Conservation (phyloP, 2,888 invertebrate species). For the Scrobipalpa atriplicella region DNA sequence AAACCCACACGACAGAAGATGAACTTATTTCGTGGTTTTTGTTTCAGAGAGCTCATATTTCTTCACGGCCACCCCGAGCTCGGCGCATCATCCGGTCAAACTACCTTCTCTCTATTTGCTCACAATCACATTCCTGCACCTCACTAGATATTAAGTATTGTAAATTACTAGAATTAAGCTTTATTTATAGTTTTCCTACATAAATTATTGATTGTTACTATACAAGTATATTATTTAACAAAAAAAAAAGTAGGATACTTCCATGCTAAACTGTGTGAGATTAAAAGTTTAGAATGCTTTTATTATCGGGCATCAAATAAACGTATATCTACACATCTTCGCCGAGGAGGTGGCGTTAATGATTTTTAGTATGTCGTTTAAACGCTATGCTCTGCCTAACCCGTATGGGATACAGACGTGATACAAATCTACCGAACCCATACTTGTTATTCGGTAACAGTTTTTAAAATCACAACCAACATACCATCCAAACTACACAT, state of each 20-base stretch:
- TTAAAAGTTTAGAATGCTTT: too few relatives aligned
- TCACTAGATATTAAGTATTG: slow-evolving; percentile 24
- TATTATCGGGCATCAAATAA: too few relatives aligned
- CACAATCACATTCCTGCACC: slow-evolving; percentile 36
- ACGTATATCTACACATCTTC: too few relatives aligned
- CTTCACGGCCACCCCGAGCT: slow-evolving; percentile 48
- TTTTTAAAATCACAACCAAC: neutral
- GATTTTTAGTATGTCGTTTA: neutral
- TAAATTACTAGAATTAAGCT: neutral
- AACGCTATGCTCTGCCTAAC: neutral
- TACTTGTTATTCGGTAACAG: neutral
- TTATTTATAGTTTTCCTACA: slow-evolving; percentile 17
- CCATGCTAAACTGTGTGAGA: too few relatives aligned
- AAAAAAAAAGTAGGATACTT: too few relatives aligned
- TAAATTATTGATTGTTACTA: slow-evolving; percentile 21
- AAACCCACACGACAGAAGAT: too few relatives aligned
- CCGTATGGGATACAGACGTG: too few relatives aligned
- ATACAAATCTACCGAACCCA: neutral
- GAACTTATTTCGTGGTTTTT: neutral
- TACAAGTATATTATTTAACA: neutral
- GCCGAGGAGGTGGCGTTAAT: too few relatives aligned
- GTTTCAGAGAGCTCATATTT: slow-evolving; percentile 45
- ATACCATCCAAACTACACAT: neutral
- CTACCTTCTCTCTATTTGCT: slow-evolving; percentile 31
- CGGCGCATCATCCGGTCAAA: slow-evolving; percentile 31